phyloP scores from a whole-genome alignment of 2,888 invertebrate species.

The Nemotelus pantherinus region DNA sequence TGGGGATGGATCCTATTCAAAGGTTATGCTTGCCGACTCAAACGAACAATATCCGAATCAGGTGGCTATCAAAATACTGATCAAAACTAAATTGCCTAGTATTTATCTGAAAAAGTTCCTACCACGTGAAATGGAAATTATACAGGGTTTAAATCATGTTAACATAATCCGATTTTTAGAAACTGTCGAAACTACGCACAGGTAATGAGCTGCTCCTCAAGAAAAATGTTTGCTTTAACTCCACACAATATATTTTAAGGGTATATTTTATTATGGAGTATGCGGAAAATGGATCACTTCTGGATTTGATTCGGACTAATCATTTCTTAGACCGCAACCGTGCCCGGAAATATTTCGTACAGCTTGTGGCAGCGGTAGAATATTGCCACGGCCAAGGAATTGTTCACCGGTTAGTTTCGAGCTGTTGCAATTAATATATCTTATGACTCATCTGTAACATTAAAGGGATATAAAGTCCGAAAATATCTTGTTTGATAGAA shows the following conservation, averaged over 20 bases:
- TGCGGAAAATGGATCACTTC: slow-evolving; percentile 81
- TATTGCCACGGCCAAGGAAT: no score
- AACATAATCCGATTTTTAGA: slow-evolving; percentile 83
- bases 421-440: no score
- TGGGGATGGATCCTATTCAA: no score
- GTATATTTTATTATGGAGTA: slow-evolving; percentile 87
- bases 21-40: no score
- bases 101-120: no score
- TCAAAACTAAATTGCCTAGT: no score
- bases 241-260: slow-evolving; percentile 62
- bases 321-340: slow-evolving; percentile 75
- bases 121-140: no score
- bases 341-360: slow-evolving; percentile 65
- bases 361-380: no score
- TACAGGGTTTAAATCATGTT: slow-evolving; percentile 58
- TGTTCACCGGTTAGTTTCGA: slow-evolving; percentile 54
- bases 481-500: slow-evolving; percentile 78
- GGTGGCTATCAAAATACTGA: no score
- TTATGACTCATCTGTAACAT: neutral
- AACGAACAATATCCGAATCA: no score
- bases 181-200: slow-evolving; percentile 85
- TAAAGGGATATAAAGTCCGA: slow-evolving; percentile 84
- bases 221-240: neutral
- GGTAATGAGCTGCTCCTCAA: slow-evolving; percentile 65
- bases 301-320: slow-evolving; percentile 79